Evolutionary conservation across 2,113 vertebrate genomes (phyloP).

Genomic region (Mastomys natalensis): DNA sequence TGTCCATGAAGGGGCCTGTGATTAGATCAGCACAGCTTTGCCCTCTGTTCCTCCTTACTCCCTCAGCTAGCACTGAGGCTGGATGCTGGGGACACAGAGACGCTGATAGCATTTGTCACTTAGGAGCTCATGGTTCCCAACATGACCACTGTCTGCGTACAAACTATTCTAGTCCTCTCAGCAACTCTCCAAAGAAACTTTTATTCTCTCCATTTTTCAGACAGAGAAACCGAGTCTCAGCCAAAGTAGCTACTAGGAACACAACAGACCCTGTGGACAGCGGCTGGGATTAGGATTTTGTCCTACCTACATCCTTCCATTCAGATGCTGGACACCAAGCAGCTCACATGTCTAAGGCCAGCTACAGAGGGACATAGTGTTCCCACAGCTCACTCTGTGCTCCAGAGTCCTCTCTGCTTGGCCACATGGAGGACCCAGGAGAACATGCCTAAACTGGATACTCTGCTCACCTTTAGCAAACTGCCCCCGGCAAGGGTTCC

Average conservation of each 20-base stretch:
- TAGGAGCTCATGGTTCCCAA: not conserved
- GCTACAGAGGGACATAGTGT: not conserved
- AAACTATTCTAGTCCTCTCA: not conserved
- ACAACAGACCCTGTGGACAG: not conserved
- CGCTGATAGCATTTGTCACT: not conserved
- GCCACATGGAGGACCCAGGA: not conserved
- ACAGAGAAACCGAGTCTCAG: not conserved
- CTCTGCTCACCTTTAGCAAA: slow-evolving; percentile 13
- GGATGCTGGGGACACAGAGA: not conserved
- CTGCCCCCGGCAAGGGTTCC: slow-evolving; percentile 33
- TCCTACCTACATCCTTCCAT: not conserved
- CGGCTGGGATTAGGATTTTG: not conserved
- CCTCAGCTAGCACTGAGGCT: not conserved
- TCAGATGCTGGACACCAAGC: not conserved
- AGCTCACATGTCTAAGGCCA: not conserved
- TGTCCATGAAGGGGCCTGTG: not conserved
- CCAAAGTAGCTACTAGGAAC: not conserved
- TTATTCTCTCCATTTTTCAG: not conserved
- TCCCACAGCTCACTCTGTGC: not conserved
- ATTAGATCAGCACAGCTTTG: not conserved
- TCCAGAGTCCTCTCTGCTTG: not conserved
- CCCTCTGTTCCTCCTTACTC: not conserved
- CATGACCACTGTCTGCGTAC: not conserved
- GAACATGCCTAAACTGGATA: slow-evolving; percentile 56
- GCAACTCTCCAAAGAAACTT: not conserved